Percentiles rank a stretch among this genome's conserved stretches.
phyloP scores from a whole-genome alignment of 2,888 invertebrate genomes.

The Monoplex corrugatus region DNA sequence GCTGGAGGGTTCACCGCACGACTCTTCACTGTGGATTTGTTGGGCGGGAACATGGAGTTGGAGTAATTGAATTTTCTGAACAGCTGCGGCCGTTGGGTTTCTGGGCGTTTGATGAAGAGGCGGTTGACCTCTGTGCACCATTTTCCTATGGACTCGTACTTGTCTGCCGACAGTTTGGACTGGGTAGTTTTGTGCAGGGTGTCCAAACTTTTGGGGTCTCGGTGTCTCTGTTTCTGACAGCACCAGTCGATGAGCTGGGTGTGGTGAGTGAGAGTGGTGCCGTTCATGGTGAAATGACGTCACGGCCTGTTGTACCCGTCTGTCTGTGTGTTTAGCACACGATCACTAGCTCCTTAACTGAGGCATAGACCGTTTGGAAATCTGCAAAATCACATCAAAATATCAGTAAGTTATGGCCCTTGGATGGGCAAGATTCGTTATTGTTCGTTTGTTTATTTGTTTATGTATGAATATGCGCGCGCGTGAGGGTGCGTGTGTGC shows the following conservation, averaged over 20 bases:
- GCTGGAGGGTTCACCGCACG: not conserved
- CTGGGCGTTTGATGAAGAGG: slow-evolving; percentile 48
- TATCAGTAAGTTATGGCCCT: no score
- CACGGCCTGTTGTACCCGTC: not conserved
- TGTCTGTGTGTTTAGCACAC: not conserved
- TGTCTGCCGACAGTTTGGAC: slow-evolving; percentile 64
- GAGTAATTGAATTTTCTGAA: slow-evolving; percentile 50
- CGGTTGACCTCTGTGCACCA: slow-evolving; percentile 59
- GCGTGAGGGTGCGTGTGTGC: no score
- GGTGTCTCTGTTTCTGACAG: slow-evolving; percentile 60
- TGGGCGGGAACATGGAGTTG: slow-evolving; percentile 47
- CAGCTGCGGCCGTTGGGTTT: slow-evolving; percentile 42
- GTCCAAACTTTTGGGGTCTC: slow-evolving; percentile 60
- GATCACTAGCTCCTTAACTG: no score
- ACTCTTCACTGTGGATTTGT: slow-evolving; percentile 8
- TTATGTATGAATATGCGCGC: not conserved
- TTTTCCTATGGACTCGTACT: slow-evolving; percentile 65
- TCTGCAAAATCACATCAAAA: no score
- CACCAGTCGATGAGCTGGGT: slow-evolving; percentile 72
- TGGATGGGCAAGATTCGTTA: no score
- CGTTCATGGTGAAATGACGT: slow-evolving; percentile 63
- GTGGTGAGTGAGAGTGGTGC: slow-evolving; percentile 68
- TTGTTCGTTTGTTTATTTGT: not conserved
- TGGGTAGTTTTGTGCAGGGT: slow-evolving; percentile 49
- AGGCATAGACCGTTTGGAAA: no score